Evolutionary conservation across 2,113 vertebrate genomes (phyloP).

Genomic region (Psephotus haematonotus): DNA sequence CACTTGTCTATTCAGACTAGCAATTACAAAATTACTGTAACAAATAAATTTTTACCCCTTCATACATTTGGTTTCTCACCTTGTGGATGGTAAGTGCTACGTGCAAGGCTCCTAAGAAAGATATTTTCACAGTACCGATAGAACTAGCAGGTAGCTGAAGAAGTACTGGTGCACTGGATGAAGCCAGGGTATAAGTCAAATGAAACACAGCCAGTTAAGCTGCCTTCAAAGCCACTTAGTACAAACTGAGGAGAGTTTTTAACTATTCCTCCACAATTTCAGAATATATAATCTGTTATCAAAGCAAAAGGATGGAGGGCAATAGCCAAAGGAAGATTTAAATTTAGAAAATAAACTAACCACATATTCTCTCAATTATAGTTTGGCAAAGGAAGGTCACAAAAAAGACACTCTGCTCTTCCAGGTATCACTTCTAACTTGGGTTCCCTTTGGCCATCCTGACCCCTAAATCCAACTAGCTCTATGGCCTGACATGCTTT

Average conservation of each 20-base stretch:
- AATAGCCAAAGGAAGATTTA: not conserved
- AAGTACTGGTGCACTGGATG: not conserved
- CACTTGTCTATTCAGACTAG: not conserved
- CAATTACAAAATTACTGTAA: not conserved
- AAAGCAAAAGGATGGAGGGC: not conserved
- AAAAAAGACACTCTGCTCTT: not conserved
- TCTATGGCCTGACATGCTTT: not conserved
- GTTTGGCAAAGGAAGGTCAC: not conserved
- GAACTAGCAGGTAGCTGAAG: not conserved
- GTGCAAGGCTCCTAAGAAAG: not conserved
- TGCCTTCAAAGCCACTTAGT: not conserved
- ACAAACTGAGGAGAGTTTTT: not conserved
- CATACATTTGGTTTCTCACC: slow-evolving; percentile 29
- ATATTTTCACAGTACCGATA: not conserved
- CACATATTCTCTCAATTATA: not conserved
- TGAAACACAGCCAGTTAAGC: not conserved
- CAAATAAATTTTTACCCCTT: slow-evolving; percentile 14
- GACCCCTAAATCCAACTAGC: not conserved
- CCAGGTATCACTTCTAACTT: not conserved
- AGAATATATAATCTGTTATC: not conserved
- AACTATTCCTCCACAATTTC: not conserved
- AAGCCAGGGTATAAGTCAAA: not conserved
- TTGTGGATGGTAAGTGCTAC: not conserved
- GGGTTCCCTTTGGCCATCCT: not conserved
- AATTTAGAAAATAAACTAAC: not conserved